Evolutionary conservation across 2,113 vertebrate genomes (phyloP), one percentile per base, ranked within the genome.

Genomic region (Axis porcinus): DNA sequence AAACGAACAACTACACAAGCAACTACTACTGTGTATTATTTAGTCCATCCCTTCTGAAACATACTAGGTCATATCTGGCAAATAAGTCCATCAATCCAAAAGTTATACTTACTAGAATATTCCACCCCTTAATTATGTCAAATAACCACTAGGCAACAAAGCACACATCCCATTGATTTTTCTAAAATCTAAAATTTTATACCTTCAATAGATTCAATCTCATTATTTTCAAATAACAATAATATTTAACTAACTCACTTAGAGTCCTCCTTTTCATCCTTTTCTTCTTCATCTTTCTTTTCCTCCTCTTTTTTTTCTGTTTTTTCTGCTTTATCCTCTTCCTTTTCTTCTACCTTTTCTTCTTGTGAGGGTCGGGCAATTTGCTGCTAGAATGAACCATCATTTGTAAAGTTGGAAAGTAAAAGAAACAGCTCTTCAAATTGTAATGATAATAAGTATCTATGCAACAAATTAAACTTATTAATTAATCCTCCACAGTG

Each of bases 201-300:
- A 82, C 33, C 2, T 82, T 28, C 7, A 58, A 87, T 6, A 94
- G 40, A 96, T 36, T 70, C 27, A 86, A 40, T 57, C 64, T 92
- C 43, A 76, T 85, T 82, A 84, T 81, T 85, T 95, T 78, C 83
- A 87, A 97, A 40, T 81, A 64, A 87, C 33, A 78, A 7, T 2
- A 92, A 79, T 23, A 91, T 30, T 70, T 50, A 50, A 96, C 27
- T 60, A 89, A 94, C n/a, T 95, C 84, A 99, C 99, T 99, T 99
- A 85, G 99, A 99, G 79, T 99, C 99, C 95, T 99, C 99, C 97
- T 99, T 99, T 96, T 99, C 99, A 98, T 99, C 99, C 98, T 99
- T 99, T 98, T 99, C 99, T 98, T 99, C 99, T 99, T 99, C 99
- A 97, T 99, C 99, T 98, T 99, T 99, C 98, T 99, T 99, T 98